Conservation (phyloP, 2,113 vertebrate species). For the Vidua chalybeata region DNA sequence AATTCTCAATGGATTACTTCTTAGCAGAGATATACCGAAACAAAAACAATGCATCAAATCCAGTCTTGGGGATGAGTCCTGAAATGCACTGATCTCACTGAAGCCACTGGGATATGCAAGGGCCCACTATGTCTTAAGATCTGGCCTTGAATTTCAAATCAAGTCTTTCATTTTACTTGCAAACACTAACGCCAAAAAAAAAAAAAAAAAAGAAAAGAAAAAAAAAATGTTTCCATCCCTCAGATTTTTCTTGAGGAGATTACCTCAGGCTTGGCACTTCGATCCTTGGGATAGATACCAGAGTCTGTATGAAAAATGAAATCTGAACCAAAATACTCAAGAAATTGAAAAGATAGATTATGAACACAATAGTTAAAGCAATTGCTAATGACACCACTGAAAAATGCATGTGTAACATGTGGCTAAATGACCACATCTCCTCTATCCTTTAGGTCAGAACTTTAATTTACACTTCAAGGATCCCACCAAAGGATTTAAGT, state of each 20-base stretch:
- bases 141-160: slow-evolving; percentile 43
- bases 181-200: not conserved
- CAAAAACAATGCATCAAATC: slow-evolving; percentile 22
- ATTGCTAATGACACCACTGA: not conserved
- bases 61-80: not conserved
- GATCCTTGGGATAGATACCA: not conserved
- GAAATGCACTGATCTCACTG: slow-evolving; percentile 14
- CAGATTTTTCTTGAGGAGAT: slow-evolving; percentile 21
- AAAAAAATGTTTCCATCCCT: not conserved
- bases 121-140: not conserved
- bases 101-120: not conserved
- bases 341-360: not conserved
- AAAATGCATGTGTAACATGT: not conserved
- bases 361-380: not conserved
- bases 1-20: slow-evolving; percentile 18
- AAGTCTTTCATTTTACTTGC: slow-evolving; percentile 39
- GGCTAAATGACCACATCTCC: not conserved
- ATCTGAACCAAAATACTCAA: not conserved
- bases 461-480: not conserved
- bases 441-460: not conserved
- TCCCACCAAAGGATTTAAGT: not conserved
- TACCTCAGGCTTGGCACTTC: slow-evolving; percentile 1
- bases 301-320: not conserved
- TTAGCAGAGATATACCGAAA: not conserved
- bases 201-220: not conserved